Evolutionary conservation across 2,797 vertebrate species (phyloP), one percentile per base, ranked within the genome.

Genomic region (Galago senegalensis): DNA sequence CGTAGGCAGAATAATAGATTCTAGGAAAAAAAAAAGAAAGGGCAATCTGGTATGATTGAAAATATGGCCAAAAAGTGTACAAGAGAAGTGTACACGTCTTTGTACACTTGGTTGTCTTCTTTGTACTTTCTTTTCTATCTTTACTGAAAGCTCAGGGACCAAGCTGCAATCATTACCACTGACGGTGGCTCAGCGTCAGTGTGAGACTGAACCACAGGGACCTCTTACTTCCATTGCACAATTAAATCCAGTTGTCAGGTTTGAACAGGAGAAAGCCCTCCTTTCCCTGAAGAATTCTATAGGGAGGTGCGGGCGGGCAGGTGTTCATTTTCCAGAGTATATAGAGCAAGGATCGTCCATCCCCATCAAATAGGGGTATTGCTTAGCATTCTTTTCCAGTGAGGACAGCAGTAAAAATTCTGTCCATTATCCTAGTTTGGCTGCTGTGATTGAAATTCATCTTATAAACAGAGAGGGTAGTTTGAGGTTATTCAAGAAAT

Each of bases 321-420:
- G n/a, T 56, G 60, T 73, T 95, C 69, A 58, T 85, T 93, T 97
- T 93, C 76, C 58, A 40, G 67, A 67, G 49, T 31, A 27, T 27
- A 53, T 18, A 87, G 92, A 96, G 72, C 63, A 88, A 69, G 79
- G 65, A 63, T 91, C 87, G 96, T 97, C 56, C 65, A 90, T 97
- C 96, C 94, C 56, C 46, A 92, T 97, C 94, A 93, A 90, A 96
- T 49, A 91, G 65, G 67, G 85, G 37, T 76, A 82, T 96, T 93
- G 96, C 20, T 11, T 84, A 84, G 37, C 89, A 88, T 96, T 65
- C 20, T 69, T 92, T 82, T 96, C 87, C 16, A 65, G 61, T 89
- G 83, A 93, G 60, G 75, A 81, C 12, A 72, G 21, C 40, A 40
- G 67, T 88, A 88, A 92, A 93, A 94, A 70, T 75, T 72, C 67